Evolutionary conservation across 2,888 invertebrate species (phyloP).

Genomic region (Epistrophella euchroma): DNA sequence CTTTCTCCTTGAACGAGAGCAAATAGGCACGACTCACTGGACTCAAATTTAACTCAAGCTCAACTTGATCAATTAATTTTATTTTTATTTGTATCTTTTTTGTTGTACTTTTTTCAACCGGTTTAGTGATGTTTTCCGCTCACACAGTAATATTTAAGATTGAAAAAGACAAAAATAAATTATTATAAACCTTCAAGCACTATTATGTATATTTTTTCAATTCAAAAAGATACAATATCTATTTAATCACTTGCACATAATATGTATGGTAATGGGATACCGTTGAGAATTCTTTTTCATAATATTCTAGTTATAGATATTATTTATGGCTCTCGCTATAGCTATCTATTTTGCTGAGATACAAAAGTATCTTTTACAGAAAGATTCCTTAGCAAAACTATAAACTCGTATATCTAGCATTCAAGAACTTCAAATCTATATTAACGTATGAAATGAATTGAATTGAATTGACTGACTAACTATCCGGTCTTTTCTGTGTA

Average conservation of each 20-base stretch:
- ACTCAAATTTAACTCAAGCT: slow-evolving; percentile 43
- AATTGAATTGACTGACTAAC: slow-evolving; percentile 8
- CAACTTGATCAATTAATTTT: slow-evolving; percentile 59
- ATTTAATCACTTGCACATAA: slow-evolving; percentile 57
- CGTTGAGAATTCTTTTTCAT: slow-evolving; percentile 59
- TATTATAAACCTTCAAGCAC: slow-evolving; percentile 32
- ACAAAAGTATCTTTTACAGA: slow-evolving; percentile 61
- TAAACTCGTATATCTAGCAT: slow-evolving; percentile 48
- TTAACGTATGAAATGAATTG: slow-evolving; percentile 14
- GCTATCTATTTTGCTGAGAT: slow-evolving; percentile 22
- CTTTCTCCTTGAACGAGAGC: slow-evolving; percentile 72
- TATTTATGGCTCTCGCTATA: slow-evolving; percentile 16
- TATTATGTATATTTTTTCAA: neutral
- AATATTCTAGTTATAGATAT: too few species aligned
- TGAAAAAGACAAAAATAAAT: neutral
- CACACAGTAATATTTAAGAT: slow-evolving; percentile 43
- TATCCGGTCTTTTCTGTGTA: slow-evolving; percentile 43
- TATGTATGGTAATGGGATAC: slow-evolving; percentile 54
- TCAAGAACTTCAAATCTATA: slow-evolving; percentile 52
- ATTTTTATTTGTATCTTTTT: slow-evolving; percentile 37
- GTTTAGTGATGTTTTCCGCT: slow-evolving; percentile 63
- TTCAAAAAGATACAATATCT: slow-evolving; percentile 64
- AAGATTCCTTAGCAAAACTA: slow-evolving; percentile 54
- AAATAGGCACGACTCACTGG: slow-evolving; percentile 53
- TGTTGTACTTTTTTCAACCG: slow-evolving; percentile 55